Evolutionary conservation across 2,797 vertebrate species (phyloP).

Genomic region (Gouania willdenowi): DNA sequence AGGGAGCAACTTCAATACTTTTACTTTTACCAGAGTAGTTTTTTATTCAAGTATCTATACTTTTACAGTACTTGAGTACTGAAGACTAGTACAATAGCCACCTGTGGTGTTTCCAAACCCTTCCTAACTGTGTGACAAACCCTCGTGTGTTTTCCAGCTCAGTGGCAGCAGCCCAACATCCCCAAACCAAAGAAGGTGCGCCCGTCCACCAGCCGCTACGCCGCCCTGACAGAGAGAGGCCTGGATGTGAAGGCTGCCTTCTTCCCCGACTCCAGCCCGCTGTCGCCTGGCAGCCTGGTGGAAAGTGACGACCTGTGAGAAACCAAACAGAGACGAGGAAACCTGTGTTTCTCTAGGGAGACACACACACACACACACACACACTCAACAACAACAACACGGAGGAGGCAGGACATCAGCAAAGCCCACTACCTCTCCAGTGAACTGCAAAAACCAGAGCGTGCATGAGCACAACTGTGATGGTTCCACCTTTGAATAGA

Average conservation of each 20-base stretch:
- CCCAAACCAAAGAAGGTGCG: constrained; percentile 93
- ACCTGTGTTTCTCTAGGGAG: no score
- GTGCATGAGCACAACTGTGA: constrained; percentile 19
- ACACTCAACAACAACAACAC: no score
- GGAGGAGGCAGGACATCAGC: no score
- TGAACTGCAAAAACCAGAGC: constrained; percentile 23
- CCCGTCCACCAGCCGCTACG: constrained; percentile 93
- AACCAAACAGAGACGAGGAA: background rate
- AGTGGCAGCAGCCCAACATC: constrained; percentile 92
- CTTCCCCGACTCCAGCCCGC: constrained; percentile 90
- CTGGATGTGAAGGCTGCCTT: constrained; percentile 97
- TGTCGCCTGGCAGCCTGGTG: constrained; percentile 84
- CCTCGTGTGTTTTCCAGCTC: constrained; percentile 71
- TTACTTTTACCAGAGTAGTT: no score
- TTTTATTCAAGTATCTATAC: no score
- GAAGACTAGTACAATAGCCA: no score
- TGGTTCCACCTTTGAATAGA: constrained; percentile 29
- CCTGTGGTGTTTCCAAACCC: no score
- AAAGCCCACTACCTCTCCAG: constrained; percentile 16
- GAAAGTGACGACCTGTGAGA: constrained; percentile 93
- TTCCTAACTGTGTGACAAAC: no score
- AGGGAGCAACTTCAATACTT: no score
- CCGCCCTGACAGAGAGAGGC: constrained; percentile 93
- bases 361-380: no score
- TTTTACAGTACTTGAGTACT: no score